Evolutionary conservation across 2,797 vertebrate genomes (phyloP), one percentile per base, ranked within the genome.

Genomic region (Chrosomus eos): DNA sequence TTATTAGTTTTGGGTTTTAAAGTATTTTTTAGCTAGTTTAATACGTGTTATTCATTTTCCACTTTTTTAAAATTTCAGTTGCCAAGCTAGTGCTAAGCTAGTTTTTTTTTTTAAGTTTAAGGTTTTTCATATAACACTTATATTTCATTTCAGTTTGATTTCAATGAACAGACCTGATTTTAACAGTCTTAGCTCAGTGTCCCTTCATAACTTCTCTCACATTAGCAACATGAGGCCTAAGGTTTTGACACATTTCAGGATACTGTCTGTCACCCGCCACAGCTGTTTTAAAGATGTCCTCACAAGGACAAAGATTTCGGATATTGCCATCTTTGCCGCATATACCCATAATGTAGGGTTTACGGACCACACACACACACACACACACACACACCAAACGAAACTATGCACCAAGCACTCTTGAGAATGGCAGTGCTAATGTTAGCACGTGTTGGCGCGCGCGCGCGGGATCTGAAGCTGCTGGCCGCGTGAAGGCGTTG

Each of bases 351-450:
- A 45, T 45, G 11, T 13, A 14, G 45, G 45, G 4, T 48, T 48
- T 48, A 48, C 14, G 43, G 43, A 43, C 11, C 40, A 43, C 13
- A 51, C 6, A 51, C 48, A 48, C 45, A 45, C 23, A 60, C 94
- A 94, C 92, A 91, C 88, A 91, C 90, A 92, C 94, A 94, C 93
- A 91, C 55, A 87, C 88, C 91, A 86, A 88, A 88, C n/a, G 58
- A 62, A 55, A 53, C 75, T 53, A 51, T 2, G 13, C 16, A 4
- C 18, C 19, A 58, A 7, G 13, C 36, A 60, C 16, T 81, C 3
- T 70, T 1, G 10, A 45, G 4, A 28, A 40, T 26, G 36, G n/a
- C 68, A 76, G 45, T 78, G 55, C 19, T 77, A 40, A 77, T 74
- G 64, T 70, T 40, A 26, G 23, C 16, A 28, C n/a, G 55, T 66